These are phyloP conservation scores for Idaea dimidiata DNA, from an alignment of 2,888 invertebrate genomes.

Conservation along the genomic window DNA sequence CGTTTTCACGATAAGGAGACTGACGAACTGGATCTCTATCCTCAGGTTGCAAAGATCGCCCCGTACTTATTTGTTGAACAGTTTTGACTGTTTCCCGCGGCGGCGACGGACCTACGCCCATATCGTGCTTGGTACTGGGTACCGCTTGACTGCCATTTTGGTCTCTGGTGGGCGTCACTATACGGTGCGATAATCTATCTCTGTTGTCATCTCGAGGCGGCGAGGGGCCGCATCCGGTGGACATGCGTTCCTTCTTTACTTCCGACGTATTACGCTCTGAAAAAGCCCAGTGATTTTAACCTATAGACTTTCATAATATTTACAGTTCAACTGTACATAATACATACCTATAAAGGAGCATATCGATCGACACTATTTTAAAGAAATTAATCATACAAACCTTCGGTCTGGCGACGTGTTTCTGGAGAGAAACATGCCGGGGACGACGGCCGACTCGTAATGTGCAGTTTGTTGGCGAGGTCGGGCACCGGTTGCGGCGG, in stretches of 20 bases:
- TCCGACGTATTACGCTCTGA: slow-evolving; percentile 51
- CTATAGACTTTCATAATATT: too few relatives aligned
- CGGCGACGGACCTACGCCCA: slow-evolving; percentile 69
- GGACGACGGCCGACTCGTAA: slow-evolving; percentile 25
- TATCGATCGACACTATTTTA: not conserved
- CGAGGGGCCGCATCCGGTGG: slow-evolving; percentile 84
- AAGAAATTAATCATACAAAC: not conserved
- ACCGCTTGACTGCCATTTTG: slow-evolving; percentile 30
- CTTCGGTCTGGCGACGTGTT: not conserved
- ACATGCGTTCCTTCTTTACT: slow-evolving; percentile 52
- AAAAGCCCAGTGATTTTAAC: slow-evolving; percentile 16
- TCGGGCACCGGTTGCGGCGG: slow-evolving; percentile 81
- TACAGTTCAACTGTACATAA: too few relatives aligned
- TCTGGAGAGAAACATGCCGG: slow-evolving; percentile 13
- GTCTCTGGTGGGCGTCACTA: slow-evolving; percentile 74
- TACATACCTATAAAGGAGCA: not conserved
- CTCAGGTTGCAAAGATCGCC: not conserved
- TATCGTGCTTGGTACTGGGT: slow-evolving; percentile 50
- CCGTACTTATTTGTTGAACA: slow-evolving; percentile 16
- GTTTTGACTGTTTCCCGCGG: slow-evolving; percentile 46
- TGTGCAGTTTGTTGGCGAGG: slow-evolving; percentile 36
- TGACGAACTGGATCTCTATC: slow-evolving; percentile 24
- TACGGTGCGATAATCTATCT: slow-evolving; percentile 40
- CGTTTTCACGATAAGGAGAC: slow-evolving; percentile 40
- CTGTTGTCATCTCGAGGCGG: slow-evolving; percentile 73